phyloP scores from a whole-genome alignment of 2,888 invertebrate species.

The Cryptophagus acutangulus region DNA sequence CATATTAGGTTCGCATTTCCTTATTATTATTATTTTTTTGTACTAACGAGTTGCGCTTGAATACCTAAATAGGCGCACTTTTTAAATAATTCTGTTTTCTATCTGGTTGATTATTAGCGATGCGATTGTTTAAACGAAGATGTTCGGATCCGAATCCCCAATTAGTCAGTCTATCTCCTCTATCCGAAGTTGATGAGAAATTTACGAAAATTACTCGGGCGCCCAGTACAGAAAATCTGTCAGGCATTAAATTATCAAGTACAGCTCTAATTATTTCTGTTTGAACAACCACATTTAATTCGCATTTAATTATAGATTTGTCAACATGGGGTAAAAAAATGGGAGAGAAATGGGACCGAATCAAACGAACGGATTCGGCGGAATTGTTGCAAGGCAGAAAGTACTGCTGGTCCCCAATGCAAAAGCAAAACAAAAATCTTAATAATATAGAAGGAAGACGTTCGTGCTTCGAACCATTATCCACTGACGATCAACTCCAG shows the following conservation, averaged over 20 bases:
- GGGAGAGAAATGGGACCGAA: slow-evolving; percentile 57
- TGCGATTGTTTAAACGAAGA: slow-evolving; percentile 54
- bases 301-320: slow-evolving; percentile 46
- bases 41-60: no score
- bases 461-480: slow-evolving; percentile 8
- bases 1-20: no score
- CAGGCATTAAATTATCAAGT: no score
- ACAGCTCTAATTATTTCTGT: slow-evolving; percentile 6
- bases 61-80: no score
- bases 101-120: no score
- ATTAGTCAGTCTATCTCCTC: slow-evolving; percentile 51
- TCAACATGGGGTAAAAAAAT: slow-evolving; percentile 59
- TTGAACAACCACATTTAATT: neutral
- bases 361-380: slow-evolving; percentile 56
- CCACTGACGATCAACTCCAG: slow-evolving; percentile 15
- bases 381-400: slow-evolving; percentile 47
- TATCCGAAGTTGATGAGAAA: slow-evolving; percentile 34
- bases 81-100: no score
- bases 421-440: slow-evolving; percentile 47
- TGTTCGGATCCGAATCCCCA: slow-evolving; percentile 56
- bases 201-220: slow-evolving; percentile 14
- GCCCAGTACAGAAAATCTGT: slow-evolving; percentile 22
- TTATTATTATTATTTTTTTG: no score
- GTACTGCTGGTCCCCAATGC: slow-evolving; percentile 49
- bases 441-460: slow-evolving; percentile 31